These are phyloP conservation scores for Globodera rostochiensis DNA, from an alignment of 1,140 invertebrate species.

Conservation along the genomic window DNA sequence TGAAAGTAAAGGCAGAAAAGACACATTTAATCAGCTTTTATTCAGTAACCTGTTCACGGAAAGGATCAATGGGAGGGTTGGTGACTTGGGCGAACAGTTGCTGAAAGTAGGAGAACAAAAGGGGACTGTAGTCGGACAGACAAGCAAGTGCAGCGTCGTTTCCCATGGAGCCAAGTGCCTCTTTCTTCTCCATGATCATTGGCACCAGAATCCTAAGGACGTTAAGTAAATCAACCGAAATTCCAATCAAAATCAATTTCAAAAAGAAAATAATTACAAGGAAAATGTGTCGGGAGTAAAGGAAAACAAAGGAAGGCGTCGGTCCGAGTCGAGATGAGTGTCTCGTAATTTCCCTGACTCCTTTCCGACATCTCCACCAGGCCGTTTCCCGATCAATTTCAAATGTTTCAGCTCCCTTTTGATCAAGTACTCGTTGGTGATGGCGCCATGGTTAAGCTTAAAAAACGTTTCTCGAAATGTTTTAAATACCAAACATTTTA, in stretches of 20 bases:
- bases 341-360: slow-evolving; percentile 57
- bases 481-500: too few relatives aligned
- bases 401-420: slow-evolving; percentile 50
- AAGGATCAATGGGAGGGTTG: slow-evolving; percentile 99
- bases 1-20: slow-evolving; percentile 59
- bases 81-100: slow-evolving; percentile 99
- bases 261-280: slow-evolving; percentile 68
- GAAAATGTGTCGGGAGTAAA: slow-evolving; percentile 94
- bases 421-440: slow-evolving; percentile 63
- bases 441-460: slow-evolving; percentile 60
- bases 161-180: slow-evolving; percentile 97
- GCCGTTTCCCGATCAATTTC: slow-evolving; percentile 49
- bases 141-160: slow-evolving; percentile 96
- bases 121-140: slow-evolving; percentile 87
- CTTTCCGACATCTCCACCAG: slow-evolving; percentile 60
- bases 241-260: background rate
- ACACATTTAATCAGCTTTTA: background rate
- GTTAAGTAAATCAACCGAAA: background rate
- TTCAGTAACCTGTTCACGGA: slow-evolving; percentile 77
- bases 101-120: slow-evolving; percentile 96
- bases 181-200: slow-evolving; percentile 96
- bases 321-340: slow-evolving; percentile 75
- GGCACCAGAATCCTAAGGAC: slow-evolving; percentile 76
- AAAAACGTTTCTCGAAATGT: background rate
- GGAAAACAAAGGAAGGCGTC: slow-evolving; percentile 83